Percentiles rank a stretch among this genome's conserved stretches.
Conservation (phyloP, 2,113 vertebrate genomes). For the Cyanocitta stelleri region DNA sequence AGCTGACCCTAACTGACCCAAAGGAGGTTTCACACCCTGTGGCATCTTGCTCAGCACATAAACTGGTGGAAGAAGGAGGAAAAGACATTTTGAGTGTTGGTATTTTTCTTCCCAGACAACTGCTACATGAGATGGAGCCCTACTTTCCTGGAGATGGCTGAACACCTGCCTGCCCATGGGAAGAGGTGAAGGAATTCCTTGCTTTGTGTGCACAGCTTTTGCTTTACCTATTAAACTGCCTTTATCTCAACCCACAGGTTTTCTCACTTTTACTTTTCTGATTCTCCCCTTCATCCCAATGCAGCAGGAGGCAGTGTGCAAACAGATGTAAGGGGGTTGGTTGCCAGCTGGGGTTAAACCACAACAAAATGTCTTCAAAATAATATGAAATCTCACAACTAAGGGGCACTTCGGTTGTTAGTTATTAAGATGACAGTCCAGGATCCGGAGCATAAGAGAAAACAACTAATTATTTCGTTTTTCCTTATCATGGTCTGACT, state of each 20-base stretch:
- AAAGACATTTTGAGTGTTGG: neutral
- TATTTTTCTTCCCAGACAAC: neutral
- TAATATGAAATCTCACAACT: neutral
- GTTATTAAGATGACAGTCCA: neutral
- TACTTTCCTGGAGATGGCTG: neutral
- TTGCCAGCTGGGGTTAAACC: neutral
- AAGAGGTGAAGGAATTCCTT: neutral
- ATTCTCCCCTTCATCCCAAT: neutral
- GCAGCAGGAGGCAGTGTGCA: neutral
- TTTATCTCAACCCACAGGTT: neutral
- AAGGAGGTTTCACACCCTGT: rapidly evolving
- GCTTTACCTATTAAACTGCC: neutral
- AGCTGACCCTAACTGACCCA: neutral
- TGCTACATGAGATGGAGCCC: rapidly evolving
- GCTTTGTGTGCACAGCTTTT: neutral
- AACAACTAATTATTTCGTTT: neutral
- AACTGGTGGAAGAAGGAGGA: neutral
- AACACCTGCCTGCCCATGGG: neutral
- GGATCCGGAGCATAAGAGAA: neutral
- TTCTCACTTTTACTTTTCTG: neutral
- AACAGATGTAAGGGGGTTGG: neutral
- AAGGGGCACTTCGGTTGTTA: neutral
- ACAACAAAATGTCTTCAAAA: neutral
- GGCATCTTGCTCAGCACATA: neutral
- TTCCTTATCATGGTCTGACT: neutral